Evolutionary conservation across 2,797 vertebrate species (phyloP), one percentile per base, ranked within the genome.

Genomic region (Aselliscus stoliczkanus): DNA sequence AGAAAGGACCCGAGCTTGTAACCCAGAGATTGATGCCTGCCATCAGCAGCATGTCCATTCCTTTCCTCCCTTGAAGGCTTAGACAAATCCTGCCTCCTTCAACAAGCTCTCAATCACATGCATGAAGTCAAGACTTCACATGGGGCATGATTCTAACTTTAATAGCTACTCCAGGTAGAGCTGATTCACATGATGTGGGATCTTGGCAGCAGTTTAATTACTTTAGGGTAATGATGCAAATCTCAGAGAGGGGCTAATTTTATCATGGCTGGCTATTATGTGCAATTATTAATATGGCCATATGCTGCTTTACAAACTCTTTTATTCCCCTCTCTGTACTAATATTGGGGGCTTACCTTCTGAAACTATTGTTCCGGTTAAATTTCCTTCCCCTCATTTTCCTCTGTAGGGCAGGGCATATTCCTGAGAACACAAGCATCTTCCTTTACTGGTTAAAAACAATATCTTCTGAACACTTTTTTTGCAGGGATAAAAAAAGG

Each of bases 91-190:
- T 14, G 67, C 85, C 60, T 72, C 92, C 54, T 44, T 83, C 90
- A 60, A 72, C 82, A 84, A 90, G 90, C 90, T 91, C 95, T 93
- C 95, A 44, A 47, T 95, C 96, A 93, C 64, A 77, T 77, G 91
- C 95, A 52, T 73, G 77, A 60, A 95, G 88, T 73, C 85, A 64
- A 39, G 90, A n/a, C 88, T 96, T 93, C 94, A 91, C 60, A 91
- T 95, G 94, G 64, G 89, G 73, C 90, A 54, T 90, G 88, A 84
- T 95, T 70, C 94, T 54, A 87, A 86, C 79, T 83, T 37, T 93
- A 95, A 95, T 94, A 69, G 83, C 65, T 84, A 65, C 76, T 97
- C 83, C 95, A 96, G 96, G 96, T 93, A 93, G 93, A 94, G 83
- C 52, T 20, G 44, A 88, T 94, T 81, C 64, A 12, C 56, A 25